phyloP scores from a whole-genome alignment of 2,113 vertebrate species.

The Casuarius casuarius region DNA sequence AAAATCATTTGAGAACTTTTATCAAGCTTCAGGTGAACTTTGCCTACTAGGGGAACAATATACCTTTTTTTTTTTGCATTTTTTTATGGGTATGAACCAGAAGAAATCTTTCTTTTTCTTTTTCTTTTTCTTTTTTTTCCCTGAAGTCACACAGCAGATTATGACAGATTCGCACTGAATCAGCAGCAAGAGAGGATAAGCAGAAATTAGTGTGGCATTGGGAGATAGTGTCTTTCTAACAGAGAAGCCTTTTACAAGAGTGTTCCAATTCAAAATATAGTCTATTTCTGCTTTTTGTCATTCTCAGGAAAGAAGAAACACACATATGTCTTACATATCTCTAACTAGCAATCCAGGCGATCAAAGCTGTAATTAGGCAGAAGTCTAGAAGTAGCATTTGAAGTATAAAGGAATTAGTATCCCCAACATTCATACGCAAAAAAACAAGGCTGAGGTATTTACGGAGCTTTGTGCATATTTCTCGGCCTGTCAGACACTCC shows the following conservation, averaged over 20 bases:
- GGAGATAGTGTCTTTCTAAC: neutral
- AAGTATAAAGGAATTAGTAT: slow-evolving; percentile 23
- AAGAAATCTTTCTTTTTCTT: no score
- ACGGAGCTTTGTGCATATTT: neutral
- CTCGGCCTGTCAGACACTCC: slow-evolving; percentile 7
- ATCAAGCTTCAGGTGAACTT: neutral
- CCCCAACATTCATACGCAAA: neutral
- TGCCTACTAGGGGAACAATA: neutral
- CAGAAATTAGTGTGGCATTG: neutral
- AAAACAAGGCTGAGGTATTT: slow-evolving; percentile 50
- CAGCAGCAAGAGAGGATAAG: neutral
- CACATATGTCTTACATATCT: neutral
- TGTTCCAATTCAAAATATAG: neutral
- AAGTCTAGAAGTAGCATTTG: neutral
- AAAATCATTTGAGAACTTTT: neutral
- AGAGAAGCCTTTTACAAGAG: neutral
- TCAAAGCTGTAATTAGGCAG: neutral
- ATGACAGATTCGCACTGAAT: neutral
- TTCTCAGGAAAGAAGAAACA: neutral
- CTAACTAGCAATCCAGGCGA: neutral
- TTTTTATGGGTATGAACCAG: no score
- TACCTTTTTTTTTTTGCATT: fast-evolving
- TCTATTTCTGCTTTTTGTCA: neutral
- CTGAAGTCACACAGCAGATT: neutral
- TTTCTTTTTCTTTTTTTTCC: no score